Percentiles rank a stretch among this genome's conserved stretches.
Evolutionary conservation across 64 coral and sea anemone genomes (phyloP).

Genomic region (Astreopora myriophthalma): DNA sequence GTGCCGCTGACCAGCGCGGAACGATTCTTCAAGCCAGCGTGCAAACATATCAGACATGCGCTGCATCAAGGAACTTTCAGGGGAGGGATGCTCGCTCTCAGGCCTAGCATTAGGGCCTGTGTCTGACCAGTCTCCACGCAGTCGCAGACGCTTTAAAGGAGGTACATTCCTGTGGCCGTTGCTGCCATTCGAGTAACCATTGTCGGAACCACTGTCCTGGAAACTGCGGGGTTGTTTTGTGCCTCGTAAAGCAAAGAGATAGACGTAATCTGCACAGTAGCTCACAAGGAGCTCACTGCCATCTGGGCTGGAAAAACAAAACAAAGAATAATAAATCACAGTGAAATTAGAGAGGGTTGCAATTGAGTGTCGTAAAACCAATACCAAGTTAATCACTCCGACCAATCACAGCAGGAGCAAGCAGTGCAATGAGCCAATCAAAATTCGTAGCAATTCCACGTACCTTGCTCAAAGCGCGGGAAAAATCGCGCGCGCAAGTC

Average conservation of each 20-base stretch:
- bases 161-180: conserved; percentile 64
- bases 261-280: conserved; percentile 95
- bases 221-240: conserved; percentile 2
- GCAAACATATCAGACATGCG: conserved; percentile 95
- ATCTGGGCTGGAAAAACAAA: conserved; percentile 73
- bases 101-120: conserved; percentile 97
- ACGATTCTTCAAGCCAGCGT: conserved; percentile 96
- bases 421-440: too few species aligned
- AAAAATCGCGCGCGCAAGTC: too few species aligned
- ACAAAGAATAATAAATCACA: not conserved
- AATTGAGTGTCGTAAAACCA: too few species aligned
- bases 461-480: too few species aligned
- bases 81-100: conserved; percentile 84
- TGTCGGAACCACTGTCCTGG: conserved; percentile 25
- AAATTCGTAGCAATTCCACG: too few species aligned
- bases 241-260: conserved; percentile 75
- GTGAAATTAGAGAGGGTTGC: too few species aligned
- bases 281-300: conserved; percentile 91
- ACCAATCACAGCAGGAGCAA: too few species aligned
- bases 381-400: too few species aligned
- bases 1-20: conserved; percentile 74
- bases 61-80: conserved; percentile 84
- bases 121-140: conserved; percentile 96
- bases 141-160: conserved; percentile 84
- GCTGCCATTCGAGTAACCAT: conserved; percentile 70